Base-by-base conservation (phyloP, 2,888 invertebrate species). In the Agonopterix subpropinquella region DNA sequence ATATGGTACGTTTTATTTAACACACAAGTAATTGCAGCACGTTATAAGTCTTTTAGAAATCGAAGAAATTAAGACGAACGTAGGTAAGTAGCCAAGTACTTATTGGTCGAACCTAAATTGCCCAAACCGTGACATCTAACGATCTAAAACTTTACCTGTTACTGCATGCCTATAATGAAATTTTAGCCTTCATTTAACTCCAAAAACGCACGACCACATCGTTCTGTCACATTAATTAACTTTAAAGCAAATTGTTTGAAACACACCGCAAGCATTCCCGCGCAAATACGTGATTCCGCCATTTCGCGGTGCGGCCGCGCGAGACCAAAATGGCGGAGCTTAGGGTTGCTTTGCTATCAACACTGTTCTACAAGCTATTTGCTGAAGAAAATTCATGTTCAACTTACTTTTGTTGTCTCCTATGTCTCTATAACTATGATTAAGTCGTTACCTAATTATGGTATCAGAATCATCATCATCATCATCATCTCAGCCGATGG, bases 251-350 rank as follows among this genome's bases (percentile, higher is more conserved):
- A 56, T 55, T 51, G 54, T 54, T 55, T 52, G 52, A 50, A 54
- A 53, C 47, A 36, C 45, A 52, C 54, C 55, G 46, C 50, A 51
- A 48, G 35, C 47, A 39, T 47, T 51, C 41, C 44, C 46, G 47
- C 43, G 47, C 53, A 58, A 65, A 62, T 61, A 50, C 55, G 48
- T 28, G 47, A 47, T 57, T 55, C 66, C 64, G 64, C 77, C 77
- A 80, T 79, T 80, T 73, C 72, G 80, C 59, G 77, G 78, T 58
- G 57, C 47, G 51, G 52, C 52, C 59, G 51, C 59, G 18, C 18
- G 18, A 18, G 64, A 66, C 63, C 73, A 65, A 73, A 75, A 80
- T 76, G 72, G 79, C 72, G 65, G 59, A 62, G 36, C 8, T 18
- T 11, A 43, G 44, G 47, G 43, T 9, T 44, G 39, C 8, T 18